phyloP scores from a whole-genome alignment of 1,140 invertebrate species.

The Nebria ingens region DNA sequence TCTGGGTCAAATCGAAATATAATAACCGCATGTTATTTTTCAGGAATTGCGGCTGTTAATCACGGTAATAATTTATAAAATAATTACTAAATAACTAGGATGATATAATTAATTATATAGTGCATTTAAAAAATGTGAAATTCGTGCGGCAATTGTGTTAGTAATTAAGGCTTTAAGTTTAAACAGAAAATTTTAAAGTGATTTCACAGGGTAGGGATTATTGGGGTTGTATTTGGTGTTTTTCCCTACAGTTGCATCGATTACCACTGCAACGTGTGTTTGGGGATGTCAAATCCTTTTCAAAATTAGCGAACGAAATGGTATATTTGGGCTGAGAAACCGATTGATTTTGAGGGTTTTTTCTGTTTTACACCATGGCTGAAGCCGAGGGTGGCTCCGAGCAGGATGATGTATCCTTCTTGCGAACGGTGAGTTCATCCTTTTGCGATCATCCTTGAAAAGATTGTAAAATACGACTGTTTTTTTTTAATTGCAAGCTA shows the following conservation, averaged over 20 bases:
- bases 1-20: conserved; percentile 8
- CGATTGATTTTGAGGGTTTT: background rate
- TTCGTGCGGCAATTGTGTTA: no score
- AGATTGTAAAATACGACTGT: no score
- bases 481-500: no score
- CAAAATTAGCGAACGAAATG: conserved; percentile 5
- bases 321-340: background rate
- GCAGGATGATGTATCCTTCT: conserved; percentile 96
- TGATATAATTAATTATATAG: no score
- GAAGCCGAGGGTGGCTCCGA: conserved; percentile 87
- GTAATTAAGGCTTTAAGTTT: no score
- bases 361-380: conserved; percentile 48
- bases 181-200: no score
- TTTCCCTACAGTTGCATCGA: conserved; percentile 5
- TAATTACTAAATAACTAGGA: no score
- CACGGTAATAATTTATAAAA: background rate
- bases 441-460: no score
- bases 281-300: conserved; percentile 1
- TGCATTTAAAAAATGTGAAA: no score
- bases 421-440: conserved; percentile 78
- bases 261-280: conserved; percentile 1
- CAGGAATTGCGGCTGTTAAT: background rate
- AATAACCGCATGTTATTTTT: conserved; percentile 4
- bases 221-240: background rate
- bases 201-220: background rate